These are phyloP conservation scores for Gambusia yucatana DNA, from an alignment of 2,797 vertebrate species.

Conservation along the genomic window DNA sequence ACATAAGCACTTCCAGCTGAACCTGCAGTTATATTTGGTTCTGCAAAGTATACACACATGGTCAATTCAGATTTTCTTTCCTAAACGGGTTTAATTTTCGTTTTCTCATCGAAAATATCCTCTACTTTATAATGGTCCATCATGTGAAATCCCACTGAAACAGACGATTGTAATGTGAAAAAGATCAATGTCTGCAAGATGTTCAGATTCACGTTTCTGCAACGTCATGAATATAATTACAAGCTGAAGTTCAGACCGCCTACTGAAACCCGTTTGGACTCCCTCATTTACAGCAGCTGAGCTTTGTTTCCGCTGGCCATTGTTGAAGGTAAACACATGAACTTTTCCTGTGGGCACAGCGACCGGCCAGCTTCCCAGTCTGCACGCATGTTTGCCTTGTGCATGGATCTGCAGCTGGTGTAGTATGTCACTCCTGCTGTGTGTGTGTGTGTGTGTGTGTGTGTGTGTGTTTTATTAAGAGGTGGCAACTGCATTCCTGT, in stretches of 20 bases:
- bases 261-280: slow-evolving; percentile 35
- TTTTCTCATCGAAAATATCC: neutral
- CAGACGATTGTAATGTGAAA: neutral
- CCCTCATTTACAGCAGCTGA: slow-evolving; percentile 38
- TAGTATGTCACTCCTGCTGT: slow-evolving; percentile 3
- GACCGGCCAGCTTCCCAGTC: slow-evolving; percentile 17
- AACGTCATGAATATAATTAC: slow-evolving; percentile 18
- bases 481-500: slow-evolving; percentile 50
- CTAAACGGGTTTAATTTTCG: neutral
- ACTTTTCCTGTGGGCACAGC: slow-evolving; percentile 59
- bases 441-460: neutral
- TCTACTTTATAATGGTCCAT: neutral
- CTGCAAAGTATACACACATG: neutral
- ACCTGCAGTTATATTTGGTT: too few species aligned
- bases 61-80: neutral
- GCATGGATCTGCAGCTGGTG: slow-evolving; percentile 22
- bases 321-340: slow-evolving; percentile 70
- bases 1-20: too few species aligned
- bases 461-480: neutral
- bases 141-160: neutral
- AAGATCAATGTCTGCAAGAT: neutral
- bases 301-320: slow-evolving; percentile 48
- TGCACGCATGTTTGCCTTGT: slow-evolving; percentile 11
- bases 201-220: slow-evolving; percentile 23
- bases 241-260: slow-evolving; percentile 13